Evolutionary conservation across 2,888 invertebrate species (phyloP), one percentile per base, ranked within the genome.

Genomic region (Stegophylla sp.): DNA sequence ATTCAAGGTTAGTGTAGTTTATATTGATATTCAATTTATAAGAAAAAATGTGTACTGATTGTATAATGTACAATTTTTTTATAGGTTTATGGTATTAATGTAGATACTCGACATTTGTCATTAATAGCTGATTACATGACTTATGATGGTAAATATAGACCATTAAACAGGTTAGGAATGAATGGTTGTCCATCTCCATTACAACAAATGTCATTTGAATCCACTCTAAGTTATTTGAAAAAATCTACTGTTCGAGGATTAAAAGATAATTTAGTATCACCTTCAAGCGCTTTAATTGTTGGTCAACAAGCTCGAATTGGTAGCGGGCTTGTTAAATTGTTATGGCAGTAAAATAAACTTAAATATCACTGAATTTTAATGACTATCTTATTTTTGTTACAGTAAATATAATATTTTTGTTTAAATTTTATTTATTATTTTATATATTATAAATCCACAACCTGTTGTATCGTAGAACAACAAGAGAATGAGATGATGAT

Each of bases 61-160:
- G 15, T 73, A 20, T 67, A 28, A 69, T 53, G 20, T 43, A 9
- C 15, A n/a, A 45, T 67, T 81, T 74, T 82, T 48, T 1, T 51
- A 76, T 73, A 85, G 85, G 96, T 96, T 0, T 99, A 99, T 85
- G 98, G 98, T 41, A 99, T 99, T 85, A 91, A 91, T 12, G 97
- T 99, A 3, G 96, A 98, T 88, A 92, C 94, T 0, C 90, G 98
- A 34, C 99, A 99, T 90, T 89, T 99, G 85, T 91, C 92, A 0
- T 88, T 99, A 7, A 91, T 98, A 75, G 95, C 98, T 0, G 98
- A 99, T 88, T 98, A 98, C 86, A 98, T 99, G 98, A 99, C 98
- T 0, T 96, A 92, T 84, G 94, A 94, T 85, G 99, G 99, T 0
- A 88, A 89, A 0, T 97, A 94, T 85, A 92, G 93, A 85, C 94